Conservation (phyloP, 2,888 invertebrate species). For the Andrena camellia region DNA sequence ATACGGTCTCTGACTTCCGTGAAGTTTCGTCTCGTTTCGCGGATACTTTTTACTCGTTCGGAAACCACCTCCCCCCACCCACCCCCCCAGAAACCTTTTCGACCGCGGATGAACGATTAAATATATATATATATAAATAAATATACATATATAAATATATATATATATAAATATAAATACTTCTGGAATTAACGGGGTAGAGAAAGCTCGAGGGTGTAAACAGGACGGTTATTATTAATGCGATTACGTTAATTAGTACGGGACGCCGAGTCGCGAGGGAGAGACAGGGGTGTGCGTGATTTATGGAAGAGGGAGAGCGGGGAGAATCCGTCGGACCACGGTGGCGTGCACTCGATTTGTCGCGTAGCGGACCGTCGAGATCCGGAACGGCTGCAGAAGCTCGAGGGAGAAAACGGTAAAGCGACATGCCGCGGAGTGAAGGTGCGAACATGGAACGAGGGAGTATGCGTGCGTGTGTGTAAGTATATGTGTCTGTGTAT, state of each 20-base stretch:
- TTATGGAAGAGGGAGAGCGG: constrained; percentile 43
- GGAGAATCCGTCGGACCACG: constrained; percentile 59
- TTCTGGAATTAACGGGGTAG: constrained; percentile 59
- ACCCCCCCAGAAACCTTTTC: constrained; percentile 2
- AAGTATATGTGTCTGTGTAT: no score
- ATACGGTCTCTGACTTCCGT: constrained; percentile 78
- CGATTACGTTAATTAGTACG: constrained; percentile 43
- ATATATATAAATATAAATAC: constrained; percentile 50
- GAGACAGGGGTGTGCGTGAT: constrained; percentile 6
- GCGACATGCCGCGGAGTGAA: constrained; percentile 30
- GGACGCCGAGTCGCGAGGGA: constrained; percentile 11
- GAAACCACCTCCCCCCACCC: background rate
- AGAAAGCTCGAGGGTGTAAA: constrained; percentile 37
- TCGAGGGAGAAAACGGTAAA: constrained; percentile 23
- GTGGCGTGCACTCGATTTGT: constrained; percentile 35
- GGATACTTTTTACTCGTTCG: constrained; percentile 43
- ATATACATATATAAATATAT: constrained; percentile 49
- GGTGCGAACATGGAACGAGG: constrained; percentile 26
- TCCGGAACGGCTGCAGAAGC: constrained; percentile 36
- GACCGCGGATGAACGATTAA: constrained; percentile 27
- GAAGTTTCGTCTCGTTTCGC: constrained; percentile 77
- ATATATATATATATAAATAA: constrained; percentile 50
- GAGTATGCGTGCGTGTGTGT: background rate
- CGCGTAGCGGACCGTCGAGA: constrained; percentile 25
- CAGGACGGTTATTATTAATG: constrained; percentile 35